Base-by-base conservation (phyloP, 2,113 vertebrate genomes). In the Monarcha castaneiventris region DNA sequence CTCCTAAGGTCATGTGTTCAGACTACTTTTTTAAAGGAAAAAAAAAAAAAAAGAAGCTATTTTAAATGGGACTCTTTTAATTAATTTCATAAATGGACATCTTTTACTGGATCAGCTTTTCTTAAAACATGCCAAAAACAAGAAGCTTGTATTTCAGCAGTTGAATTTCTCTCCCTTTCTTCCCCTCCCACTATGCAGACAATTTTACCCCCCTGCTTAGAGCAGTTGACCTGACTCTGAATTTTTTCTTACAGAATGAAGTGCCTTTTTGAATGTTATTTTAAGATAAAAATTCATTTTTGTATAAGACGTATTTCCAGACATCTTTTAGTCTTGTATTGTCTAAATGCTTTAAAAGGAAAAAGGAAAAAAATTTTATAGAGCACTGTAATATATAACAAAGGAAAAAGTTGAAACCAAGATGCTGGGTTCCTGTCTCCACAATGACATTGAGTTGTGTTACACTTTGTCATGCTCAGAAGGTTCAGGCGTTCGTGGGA, bases 261-360 rank as follows among this genome's bases (percentile, higher is more conserved):
- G 99, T 99, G 99, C 99, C 99, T 99, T 99, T 98, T 98, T 98
- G 98, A 98, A 98, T 98, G 98, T 98, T 98, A 98, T 98, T 99
- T 98, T 98, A 98, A 98, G 98, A 97, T 96, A 97, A 98, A 98
- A 97, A 97, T 97, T 98, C 97, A 98, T 98, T 99, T 99, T 99
- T 99, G 97, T 98, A 99, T 97, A 98, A 97, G 97, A 97, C 97
- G 54, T 98, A 98, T 98, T 98, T 98, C 98, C 98, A 98, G 98
- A 98, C 98, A 99, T 98, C 97, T 98, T 97, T 97, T 97, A 98
- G 96, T 98, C 98, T 98, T 98, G 97, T 98, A 98, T 98, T 97
- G 89, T 96, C 96, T 98, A 98, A 97, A 97, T 96, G 97, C 97
- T 97, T 98, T 97, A 98, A 98, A 97, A 95, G 95, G 91, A 97